Evolutionary conservation across 2,113 vertebrate genomes (phyloP).

Genomic region (Nothobranchius furzeri): DNA sequence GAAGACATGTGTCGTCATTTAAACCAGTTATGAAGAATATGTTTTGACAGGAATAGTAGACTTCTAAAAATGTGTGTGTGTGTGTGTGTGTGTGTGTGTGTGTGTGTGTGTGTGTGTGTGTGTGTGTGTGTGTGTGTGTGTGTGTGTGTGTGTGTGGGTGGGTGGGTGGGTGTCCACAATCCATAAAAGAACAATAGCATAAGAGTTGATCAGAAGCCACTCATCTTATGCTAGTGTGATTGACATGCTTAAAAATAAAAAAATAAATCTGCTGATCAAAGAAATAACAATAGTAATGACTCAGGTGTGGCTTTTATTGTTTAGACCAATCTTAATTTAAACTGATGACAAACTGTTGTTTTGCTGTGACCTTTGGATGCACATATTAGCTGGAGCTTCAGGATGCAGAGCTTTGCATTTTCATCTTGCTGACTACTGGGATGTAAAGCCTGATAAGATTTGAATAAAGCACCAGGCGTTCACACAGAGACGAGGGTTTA

Average conservation of each 20-base stretch:
- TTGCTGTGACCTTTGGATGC: not conserved
- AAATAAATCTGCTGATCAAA: not conserved
- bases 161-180: too few species aligned
- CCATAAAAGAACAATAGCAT: too few species aligned
- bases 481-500: not conserved
- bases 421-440: not conserved
- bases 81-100: too few species aligned
- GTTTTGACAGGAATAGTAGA: not conserved
- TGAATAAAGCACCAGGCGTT: not conserved
- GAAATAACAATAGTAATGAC: too few species aligned
- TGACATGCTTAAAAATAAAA: not conserved
- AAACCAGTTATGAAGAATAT: conserved; percentile 34
- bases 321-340: not conserved
- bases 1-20: conserved; percentile 54
- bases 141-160: too few species aligned
- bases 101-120: too few species aligned
- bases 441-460: not conserved
- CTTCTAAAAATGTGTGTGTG: too few species aligned
- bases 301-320: not conserved
- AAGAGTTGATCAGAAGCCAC: too few species aligned
- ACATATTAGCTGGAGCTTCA: not conserved
- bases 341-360: not conserved
- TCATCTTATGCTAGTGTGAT: too few species aligned
- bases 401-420: not conserved
- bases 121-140: too few species aligned